Evolutionary conservation across 2,113 vertebrate genomes (phyloP), one percentile per base, ranked within the genome.

Genomic region (Hemicordylus capensis): DNA sequence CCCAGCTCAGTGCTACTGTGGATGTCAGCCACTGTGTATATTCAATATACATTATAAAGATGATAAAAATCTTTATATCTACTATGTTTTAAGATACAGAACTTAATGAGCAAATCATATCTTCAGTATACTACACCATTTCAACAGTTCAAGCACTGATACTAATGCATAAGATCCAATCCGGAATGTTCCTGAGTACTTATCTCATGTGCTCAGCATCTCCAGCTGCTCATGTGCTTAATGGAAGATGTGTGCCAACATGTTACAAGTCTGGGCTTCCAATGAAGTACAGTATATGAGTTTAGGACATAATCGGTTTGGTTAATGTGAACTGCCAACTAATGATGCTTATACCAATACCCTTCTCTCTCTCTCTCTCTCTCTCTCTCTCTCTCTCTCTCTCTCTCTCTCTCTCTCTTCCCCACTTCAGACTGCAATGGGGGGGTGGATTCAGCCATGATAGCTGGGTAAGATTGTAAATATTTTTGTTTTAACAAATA

Each of bases 301-400:
- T 73, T 76, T 73, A 61, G 87, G 20, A 73, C 89, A 51, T 81
- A 90, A 85, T 20, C 83, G 58, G 86, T 85, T 26, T 85, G 48
- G 2, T 17, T 64, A 89, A 89, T 90, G 80, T 72, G 19, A 90
- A 81, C 26, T 84, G 78, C 3, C n/a, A 89, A 58, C 11, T 87
- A 85, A 72, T 89, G 42, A 85, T 80, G 28, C 44, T 93, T 89
- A 82, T 86, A n/a, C 80, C 87, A 93, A 92, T 90, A 87, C 9
- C 67, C 2, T 48, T 84, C 6, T 86, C 77, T 84, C 82, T 86
- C 83, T 90, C 78, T 87, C 66, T 51, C 87, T 63, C 0, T 14
- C 74, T 39, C 11, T 84, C 34, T 76, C 34, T 6, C 28, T 28
- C 4, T 20, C 11, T 34, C 85, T 75, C 42, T 86, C 74, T 85